Evolutionary conservation across 2,113 vertebrate genomes (phyloP).

Genomic region (Ameiurus melas): DNA sequence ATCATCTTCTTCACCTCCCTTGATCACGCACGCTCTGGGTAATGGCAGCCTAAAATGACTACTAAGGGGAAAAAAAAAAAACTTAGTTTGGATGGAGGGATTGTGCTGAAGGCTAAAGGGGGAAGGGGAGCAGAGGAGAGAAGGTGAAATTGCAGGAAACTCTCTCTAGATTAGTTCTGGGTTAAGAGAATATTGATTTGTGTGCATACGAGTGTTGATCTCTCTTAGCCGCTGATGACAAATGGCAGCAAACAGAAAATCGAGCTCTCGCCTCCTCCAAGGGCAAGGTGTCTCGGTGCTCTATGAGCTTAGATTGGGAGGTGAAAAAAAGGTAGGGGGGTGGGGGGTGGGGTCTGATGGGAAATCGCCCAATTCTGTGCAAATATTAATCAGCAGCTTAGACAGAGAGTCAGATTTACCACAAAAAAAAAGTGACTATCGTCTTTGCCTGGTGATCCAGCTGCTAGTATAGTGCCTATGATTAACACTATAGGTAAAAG

Average conservation of each 20-base stretch:
- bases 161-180: constrained; percentile 88
- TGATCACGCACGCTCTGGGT: constrained; percentile 77
- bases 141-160: constrained; percentile 88
- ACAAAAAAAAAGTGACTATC: neutral
- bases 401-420: constrained; percentile 8
- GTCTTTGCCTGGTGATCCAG: neutral
- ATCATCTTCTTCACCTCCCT: constrained; percentile 85
- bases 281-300: constrained; percentile 68
- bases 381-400: constrained; percentile 43
- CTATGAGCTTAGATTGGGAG: constrained; percentile 26
- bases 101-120: constrained; percentile 30
- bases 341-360: constrained; percentile 69
- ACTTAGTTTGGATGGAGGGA: constrained; percentile 30
- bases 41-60: constrained; percentile 84
- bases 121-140: constrained; percentile 66
- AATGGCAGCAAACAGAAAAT: constrained; percentile 94
- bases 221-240: constrained; percentile 94
- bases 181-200: constrained; percentile 99
- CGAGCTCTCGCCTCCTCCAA: constrained; percentile 83
- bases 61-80: constrained; percentile 60
- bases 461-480: neutral
- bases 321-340: neutral
- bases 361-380: constrained; percentile 54
- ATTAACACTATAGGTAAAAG: neutral
- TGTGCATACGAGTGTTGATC: constrained; percentile 98